Conservation (phyloP, 2,888 invertebrate species). For the Meteorus cinctellus region DNA sequence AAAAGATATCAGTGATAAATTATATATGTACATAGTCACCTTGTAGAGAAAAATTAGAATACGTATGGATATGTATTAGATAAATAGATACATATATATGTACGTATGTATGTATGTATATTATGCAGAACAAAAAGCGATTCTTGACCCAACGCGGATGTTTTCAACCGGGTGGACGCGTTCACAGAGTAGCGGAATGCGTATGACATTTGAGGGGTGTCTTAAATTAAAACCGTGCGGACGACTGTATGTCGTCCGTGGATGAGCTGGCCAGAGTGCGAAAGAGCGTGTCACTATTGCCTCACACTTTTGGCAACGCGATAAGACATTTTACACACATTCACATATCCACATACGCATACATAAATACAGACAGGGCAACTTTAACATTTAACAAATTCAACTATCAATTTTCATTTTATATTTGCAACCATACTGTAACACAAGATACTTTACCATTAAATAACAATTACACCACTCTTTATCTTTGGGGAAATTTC, state of each 20-base stretch:
- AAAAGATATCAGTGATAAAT: neutral
- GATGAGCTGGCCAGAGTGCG: slow-evolving; percentile 45
- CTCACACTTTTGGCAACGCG: slow-evolving; percentile 50
- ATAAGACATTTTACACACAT: slow-evolving; percentile 5
- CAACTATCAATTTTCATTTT: neutral
- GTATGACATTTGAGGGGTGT: slow-evolving; percentile 70
- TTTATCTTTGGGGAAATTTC: neutral
- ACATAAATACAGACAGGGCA: slow-evolving; percentile 10
- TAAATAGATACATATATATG: neutral
- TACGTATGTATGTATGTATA: neutral
- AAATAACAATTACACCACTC: too few relatives aligned
- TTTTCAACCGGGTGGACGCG: slow-evolving; percentile 35
- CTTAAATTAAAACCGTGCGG: slow-evolving; percentile 68
- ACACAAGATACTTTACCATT: too few relatives aligned
- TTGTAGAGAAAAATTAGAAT: neutral
- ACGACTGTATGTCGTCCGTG: neutral
- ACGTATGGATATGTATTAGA: neutral
- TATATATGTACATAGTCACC: neutral
- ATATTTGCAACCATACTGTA: too few relatives aligned
- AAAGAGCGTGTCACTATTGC: slow-evolving; percentile 44
- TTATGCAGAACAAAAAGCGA: slow-evolving; percentile 7
- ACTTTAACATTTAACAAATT: neutral
- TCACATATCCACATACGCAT: slow-evolving; percentile 12
- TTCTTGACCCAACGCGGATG: slow-evolving; percentile 41
- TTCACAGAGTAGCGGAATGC: slow-evolving; percentile 57